A percentile compares a stretch with the other conserved stretches of the same genome.
phyloP scores from a whole-genome alignment of 92 coral and sea anemone genomes.

The Porites cylindrica region DNA sequence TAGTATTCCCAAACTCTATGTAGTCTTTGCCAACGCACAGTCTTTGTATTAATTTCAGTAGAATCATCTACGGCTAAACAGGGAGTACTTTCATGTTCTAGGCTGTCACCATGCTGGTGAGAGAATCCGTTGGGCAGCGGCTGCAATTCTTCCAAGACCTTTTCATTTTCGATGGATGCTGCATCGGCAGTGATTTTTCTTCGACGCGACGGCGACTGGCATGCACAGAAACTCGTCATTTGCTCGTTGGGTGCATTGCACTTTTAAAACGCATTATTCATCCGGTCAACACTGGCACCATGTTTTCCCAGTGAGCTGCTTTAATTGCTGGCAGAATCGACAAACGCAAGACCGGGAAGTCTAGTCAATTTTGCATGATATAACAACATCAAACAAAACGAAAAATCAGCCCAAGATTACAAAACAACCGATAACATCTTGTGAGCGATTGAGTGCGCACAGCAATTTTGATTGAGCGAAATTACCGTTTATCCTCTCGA shows the following conservation, averaged over 20 bases:
- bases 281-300: conserved; percentile 23
- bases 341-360: conserved; percentile 15
- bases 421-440: conserved; percentile 29
- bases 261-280: conserved; percentile 45
- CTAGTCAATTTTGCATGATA: background rate
- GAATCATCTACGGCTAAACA: conserved; percentile 29
- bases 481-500: conserved; percentile 41
- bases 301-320: conserved; percentile 48
- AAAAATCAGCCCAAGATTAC: conserved; percentile 12
- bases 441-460: background rate
- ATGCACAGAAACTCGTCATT: conserved; percentile 48
- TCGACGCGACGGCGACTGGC: conserved; percentile 54
- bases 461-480: conserved; percentile 32
- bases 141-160: conserved; percentile 21
- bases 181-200: conserved; percentile 37
- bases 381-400: background rate
- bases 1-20: conserved; percentile 59
- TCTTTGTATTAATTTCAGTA: background rate
- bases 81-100: conserved; percentile 22
- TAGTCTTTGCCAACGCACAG: conserved; percentile 16
- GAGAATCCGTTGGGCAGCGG: conserved; percentile 45
- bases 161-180: conserved; percentile 1
- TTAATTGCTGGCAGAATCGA: conserved; percentile 5
- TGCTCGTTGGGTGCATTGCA: conserved; percentile 55
- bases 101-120: conserved; percentile 1